Conservation (phyloP, 2,888 invertebrate genomes). For the Melipona bicolor region DNA sequence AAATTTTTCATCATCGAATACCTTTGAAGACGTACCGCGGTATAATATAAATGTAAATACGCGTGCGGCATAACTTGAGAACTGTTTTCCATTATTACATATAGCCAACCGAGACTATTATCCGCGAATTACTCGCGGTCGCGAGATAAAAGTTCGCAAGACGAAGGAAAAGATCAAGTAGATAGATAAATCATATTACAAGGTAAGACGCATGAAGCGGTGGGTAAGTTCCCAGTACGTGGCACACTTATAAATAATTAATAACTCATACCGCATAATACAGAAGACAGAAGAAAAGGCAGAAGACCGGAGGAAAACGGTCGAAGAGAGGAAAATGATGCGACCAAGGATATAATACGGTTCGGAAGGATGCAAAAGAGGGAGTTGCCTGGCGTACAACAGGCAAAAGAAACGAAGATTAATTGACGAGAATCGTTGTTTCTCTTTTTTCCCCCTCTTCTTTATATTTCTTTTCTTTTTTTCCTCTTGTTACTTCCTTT, state of each 20-base stretch:
- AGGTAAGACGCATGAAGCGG: constrained; percentile 36
- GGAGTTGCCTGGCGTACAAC: constrained; percentile 36
- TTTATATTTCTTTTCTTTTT: constrained; percentile 11
- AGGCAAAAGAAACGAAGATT: constrained; percentile 67
- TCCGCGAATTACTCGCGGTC: constrained; percentile 42
- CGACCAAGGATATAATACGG: constrained; percentile 56
- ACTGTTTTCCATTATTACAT: constrained; percentile 1
- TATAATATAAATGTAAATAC: constrained; percentile 48
- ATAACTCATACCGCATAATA: constrained; percentile 64
- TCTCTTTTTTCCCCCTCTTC: not conserved
- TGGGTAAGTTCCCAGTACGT: constrained; percentile 45
- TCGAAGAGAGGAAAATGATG: constrained; percentile 44
- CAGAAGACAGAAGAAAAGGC: not conserved
- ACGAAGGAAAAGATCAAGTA: constrained; percentile 25
- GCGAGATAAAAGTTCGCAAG: constrained; percentile 39
- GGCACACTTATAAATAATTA: constrained; percentile 68
- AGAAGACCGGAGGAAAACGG: not conserved
- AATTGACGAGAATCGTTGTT: constrained; percentile 52
- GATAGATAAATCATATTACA: constrained; percentile 51
- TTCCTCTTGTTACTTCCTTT: not conserved
- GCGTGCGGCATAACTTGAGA: not conserved
- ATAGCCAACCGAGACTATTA: constrained; percentile 9
- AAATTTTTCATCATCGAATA: constrained; percentile 24
- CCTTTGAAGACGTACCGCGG: not conserved
- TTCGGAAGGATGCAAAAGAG: constrained; percentile 53